Evolutionary conservation across 2,888 invertebrate genomes (phyloP).

Genomic region (Hypercompe scribonia): DNA sequence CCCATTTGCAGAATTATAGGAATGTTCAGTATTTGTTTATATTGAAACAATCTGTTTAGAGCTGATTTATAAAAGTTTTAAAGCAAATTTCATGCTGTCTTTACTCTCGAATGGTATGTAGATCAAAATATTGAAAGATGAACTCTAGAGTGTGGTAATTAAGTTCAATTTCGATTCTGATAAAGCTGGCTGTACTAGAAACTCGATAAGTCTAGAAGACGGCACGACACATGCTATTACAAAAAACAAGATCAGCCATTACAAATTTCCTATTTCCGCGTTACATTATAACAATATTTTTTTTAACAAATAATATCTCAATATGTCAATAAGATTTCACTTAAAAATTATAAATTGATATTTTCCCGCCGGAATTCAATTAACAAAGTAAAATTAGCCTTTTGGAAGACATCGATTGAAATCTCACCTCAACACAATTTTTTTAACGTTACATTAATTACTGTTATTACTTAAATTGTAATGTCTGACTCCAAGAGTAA

Average conservation of each 20-base stretch:
- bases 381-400: conserved; percentile 15
- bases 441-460: background rate
- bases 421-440: conserved; percentile 19
- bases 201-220: background rate
- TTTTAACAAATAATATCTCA: background rate
- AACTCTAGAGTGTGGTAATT: background rate
- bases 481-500: conserved; percentile 14
- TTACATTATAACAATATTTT: conserved; percentile 1
- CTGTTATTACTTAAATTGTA: conserved; percentile 25
- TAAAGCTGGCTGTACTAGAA: background rate
- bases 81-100: conserved; percentile 1
- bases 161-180: background rate
- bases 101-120: background rate
- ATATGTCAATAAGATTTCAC: background rate
- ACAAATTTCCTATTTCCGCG: background rate
- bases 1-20: conserved; percentile 29
- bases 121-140: background rate
- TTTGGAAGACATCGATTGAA: conserved; percentile 43
- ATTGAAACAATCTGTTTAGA: background rate
- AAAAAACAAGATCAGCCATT: conserved; percentile 1
- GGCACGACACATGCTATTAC: background rate
- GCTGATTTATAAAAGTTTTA: background rate
- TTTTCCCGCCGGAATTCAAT: background rate
- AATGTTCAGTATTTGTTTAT: background rate
- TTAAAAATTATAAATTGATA: background rate